Percentiles rank a stretch among this genome's conserved stretches.
These are phyloP conservation scores for Malachius bipustulatus DNA, from an alignment of 2,888 invertebrate species.

Conservation along the genomic window DNA sequence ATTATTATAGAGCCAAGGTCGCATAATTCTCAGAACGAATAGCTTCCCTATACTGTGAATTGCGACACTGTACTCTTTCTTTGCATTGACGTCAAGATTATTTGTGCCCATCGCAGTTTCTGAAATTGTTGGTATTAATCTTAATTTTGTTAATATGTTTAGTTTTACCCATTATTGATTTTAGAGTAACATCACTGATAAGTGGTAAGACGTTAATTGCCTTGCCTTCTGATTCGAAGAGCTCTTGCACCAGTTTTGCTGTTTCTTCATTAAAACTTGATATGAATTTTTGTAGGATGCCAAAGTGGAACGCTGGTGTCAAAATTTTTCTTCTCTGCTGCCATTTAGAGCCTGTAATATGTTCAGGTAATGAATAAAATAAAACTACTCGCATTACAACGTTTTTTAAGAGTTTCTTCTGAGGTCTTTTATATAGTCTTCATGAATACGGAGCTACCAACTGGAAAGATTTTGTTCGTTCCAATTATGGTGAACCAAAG, in stretches of 20 bases:
- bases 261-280: conserved; percentile 22
- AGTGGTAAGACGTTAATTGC: conserved; percentile 10
- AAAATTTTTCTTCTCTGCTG: conserved; percentile 22
- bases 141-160: not conserved
- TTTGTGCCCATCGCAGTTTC: conserved; percentile 18
- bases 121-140: conserved; percentile 2
- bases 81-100: conserved; percentile 17
- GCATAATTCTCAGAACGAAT: conserved; percentile 7
- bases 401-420: too few relatives aligned
- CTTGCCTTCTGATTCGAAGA: conserved; percentile 8
- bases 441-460: too few relatives aligned
- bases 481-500: too few relatives aligned
- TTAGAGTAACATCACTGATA: conserved; percentile 12
- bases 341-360: conserved; percentile 21
- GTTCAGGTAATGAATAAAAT: too few relatives aligned
- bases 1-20: conserved; percentile 9
- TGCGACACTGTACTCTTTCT: conserved; percentile 19
- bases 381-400: too few relatives aligned
- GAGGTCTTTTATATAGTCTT: too few relatives aligned
- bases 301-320: conserved; percentile 26
- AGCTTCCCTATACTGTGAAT: conserved; percentile 13
- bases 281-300: conserved; percentile 22
- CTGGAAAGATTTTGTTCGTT: too few relatives aligned
- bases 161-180: conserved; percentile 6
- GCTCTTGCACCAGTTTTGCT: conserved; percentile 15